phyloP scores from a whole-genome alignment of 53 echinoderm and acorn worm genomes.

The Apostichopus leukothele region DNA sequence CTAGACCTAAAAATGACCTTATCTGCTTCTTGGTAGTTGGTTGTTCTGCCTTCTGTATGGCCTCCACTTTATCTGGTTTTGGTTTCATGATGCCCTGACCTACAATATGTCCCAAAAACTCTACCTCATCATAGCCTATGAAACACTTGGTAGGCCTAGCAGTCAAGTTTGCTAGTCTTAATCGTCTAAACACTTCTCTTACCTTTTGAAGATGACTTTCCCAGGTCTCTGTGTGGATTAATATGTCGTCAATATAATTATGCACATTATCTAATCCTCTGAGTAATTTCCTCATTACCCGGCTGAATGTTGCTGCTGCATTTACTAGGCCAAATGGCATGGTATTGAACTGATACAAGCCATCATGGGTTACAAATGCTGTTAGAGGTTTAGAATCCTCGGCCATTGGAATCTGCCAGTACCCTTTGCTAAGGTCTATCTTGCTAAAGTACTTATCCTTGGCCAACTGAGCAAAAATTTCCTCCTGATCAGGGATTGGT shows the following conservation, averaged over 20 bases:
- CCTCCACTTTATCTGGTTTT: slow-evolving; percentile 21
- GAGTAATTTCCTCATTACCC: slow-evolving; percentile 50
- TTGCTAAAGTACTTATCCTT: no score
- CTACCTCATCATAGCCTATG: not conserved
- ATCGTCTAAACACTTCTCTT: slow-evolving; percentile 8
- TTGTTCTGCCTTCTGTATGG: slow-evolving; percentile 45
- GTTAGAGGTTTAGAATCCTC: slow-evolving; percentile 32
- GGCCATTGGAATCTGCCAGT: no score
- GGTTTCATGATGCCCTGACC: slow-evolving; percentile 42
- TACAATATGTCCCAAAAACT: slow-evolving; percentile 50
- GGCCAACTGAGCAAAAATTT: no score
- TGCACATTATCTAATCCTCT: slow-evolving; percentile 31
- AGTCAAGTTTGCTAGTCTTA: slow-evolving; percentile 29
- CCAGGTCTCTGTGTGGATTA: slow-evolving; percentile 49
- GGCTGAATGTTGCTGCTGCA: slow-evolving; percentile 54
- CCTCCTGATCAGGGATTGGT: no score
- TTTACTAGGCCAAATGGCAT: slow-evolving; percentile 61
- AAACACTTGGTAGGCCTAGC: not conserved
- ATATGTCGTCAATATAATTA: not conserved
- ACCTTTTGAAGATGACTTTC: slow-evolving; percentile 24
- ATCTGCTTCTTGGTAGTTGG: slow-evolving; percentile 46
- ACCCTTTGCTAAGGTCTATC: no score
- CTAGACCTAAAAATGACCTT: no score
- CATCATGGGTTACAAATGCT: no score
- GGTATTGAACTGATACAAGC: not conserved